Conservation (phyloP, 2,888 invertebrate species). For the Epinotia brunnichana region DNA sequence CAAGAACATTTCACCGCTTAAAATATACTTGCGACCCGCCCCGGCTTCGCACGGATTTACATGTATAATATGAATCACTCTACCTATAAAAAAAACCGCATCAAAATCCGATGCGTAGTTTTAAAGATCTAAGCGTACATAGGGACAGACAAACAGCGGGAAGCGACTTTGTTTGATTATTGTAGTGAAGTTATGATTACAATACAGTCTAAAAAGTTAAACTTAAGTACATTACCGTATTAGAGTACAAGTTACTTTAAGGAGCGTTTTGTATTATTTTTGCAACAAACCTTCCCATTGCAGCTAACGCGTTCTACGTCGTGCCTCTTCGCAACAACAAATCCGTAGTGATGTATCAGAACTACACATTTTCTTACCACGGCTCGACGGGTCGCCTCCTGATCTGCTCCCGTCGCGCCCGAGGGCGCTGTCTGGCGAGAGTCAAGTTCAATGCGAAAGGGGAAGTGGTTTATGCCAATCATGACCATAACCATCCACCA, state of each 20-base stretch:
- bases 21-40: too few species aligned
- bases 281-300: conserved; percentile 4
- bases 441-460: conserved; percentile 38
- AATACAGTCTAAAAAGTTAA: neutral
- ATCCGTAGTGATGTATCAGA: conserved; percentile 39
- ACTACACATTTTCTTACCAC: conserved; percentile 41
- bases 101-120: too few species aligned
- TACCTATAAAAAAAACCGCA: too few species aligned
- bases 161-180: too few species aligned
- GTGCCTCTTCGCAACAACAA: conserved; percentile 40
- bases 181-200: too few species aligned
- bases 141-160: too few species aligned
- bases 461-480: conserved; percentile 35
- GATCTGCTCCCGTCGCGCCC: conserved; percentile 31
- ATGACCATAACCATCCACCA: conserved; percentile 45
- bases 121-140: too few species aligned
- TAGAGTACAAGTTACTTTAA: too few species aligned
- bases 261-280: neutral
- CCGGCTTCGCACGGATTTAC: too few species aligned
- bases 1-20: too few species aligned
- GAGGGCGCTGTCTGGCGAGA: conserved; percentile 36
- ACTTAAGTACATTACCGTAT: too few species aligned
- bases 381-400: conserved; percentile 31
- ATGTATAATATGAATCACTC: too few species aligned
- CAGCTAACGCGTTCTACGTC: conserved; percentile 31